A percentile compares a stretch with the other conserved stretches of the same genome.
Conservation (phyloP, 2,888 invertebrate genomes). For the Amphipyra tragopoginis region DNA sequence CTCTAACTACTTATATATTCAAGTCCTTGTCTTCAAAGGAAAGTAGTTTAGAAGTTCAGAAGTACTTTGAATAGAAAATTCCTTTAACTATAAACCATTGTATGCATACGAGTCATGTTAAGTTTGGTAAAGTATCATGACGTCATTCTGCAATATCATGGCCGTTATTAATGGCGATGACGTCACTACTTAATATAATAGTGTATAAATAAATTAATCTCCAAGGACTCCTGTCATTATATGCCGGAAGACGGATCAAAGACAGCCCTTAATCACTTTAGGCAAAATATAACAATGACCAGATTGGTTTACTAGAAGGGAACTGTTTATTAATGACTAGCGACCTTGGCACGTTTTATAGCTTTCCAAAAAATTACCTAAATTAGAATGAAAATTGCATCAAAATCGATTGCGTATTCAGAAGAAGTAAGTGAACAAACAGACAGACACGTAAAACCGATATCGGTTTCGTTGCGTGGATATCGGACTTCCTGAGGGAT, state of each 20-base stretch:
- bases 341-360: no score
- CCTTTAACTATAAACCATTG: conserved; percentile 24
- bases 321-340: no score
- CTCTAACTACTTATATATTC: no score
- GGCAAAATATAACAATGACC: no score
- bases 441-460: no score
- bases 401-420: no score
- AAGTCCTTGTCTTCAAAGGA: conserved; percentile 7
- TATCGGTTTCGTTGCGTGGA: no score
- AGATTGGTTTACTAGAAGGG: no score
- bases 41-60: conserved; percentile 6
- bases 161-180: conserved; percentile 38
- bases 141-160: conserved; percentile 34
- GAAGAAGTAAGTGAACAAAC: no score
- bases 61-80: conserved; percentile 23
- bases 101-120: conserved; percentile 16
- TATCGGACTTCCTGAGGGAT: no score
- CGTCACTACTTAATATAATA: conserved; percentile 9
- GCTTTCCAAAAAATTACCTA: no score
- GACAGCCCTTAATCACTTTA: background rate
- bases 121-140: conserved; percentile 34
- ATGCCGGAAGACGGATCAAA: background rate
- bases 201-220: conserved; percentile 2
- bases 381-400: no score
- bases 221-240: background rate